Conservation (phyloP, 2,797 vertebrate species). For the Mus minutoides region DNA sequence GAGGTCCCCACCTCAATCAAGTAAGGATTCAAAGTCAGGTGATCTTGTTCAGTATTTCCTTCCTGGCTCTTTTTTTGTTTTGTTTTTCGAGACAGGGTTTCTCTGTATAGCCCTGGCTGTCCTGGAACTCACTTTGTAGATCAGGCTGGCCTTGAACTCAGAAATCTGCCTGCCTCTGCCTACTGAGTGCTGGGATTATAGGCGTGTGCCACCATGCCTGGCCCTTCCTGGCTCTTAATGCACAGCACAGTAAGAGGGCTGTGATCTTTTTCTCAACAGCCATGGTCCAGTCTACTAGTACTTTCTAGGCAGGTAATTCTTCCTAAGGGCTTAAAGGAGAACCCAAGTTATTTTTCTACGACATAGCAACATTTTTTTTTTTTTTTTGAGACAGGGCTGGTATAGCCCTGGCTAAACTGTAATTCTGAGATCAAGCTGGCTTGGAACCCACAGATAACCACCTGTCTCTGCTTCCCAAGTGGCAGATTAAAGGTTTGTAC, state of each 20-base stretch:
- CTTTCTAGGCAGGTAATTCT: background rate
- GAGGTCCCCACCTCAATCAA: background rate
- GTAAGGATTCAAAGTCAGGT: background rate
- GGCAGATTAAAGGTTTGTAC: background rate
- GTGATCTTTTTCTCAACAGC: background rate
- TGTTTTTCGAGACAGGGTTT: too few relatives aligned
- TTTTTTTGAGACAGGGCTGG: background rate
- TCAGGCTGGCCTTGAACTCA: too few relatives aligned
- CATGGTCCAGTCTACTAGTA: background rate
- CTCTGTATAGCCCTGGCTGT: too few relatives aligned
- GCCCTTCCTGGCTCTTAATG: background rate
- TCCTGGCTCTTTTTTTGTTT: background rate
- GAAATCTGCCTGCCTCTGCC: too few relatives aligned
- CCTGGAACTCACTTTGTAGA: too few relatives aligned
- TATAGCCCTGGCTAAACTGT: background rate
- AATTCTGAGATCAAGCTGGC: background rate
- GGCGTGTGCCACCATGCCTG: too few relatives aligned
- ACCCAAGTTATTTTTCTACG: conserved; percentile 12
- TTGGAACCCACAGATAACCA: background rate
- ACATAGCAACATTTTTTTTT: background rate
- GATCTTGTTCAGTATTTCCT: background rate
- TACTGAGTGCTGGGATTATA: too few relatives aligned
- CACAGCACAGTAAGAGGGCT: background rate
- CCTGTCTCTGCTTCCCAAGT: background rate
- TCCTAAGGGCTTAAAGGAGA: background rate